Percentiles rank a stretch among this genome's conserved stretches.
Evolutionary conservation across 2,888 invertebrate species (phyloP).

Genomic region (Kryphioiulus occultus): DNA sequence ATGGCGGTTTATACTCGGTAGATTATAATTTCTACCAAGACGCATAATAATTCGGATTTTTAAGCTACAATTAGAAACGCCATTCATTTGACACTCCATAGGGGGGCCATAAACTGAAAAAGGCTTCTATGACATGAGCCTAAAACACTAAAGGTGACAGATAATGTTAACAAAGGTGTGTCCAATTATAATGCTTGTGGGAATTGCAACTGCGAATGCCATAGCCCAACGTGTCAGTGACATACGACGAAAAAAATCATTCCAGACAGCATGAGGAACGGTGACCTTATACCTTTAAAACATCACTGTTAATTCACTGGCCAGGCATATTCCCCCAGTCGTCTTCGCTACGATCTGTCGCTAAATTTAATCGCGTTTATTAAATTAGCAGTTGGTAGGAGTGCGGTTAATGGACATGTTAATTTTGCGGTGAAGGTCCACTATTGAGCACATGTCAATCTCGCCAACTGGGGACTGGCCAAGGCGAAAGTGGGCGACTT

Average conservation of each 20-base stretch:
- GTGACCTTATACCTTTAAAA: not conserved
- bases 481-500: not conserved
- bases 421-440: conserved; percentile 32
- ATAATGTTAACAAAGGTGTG: not conserved
- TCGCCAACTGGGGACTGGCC: not conserved
- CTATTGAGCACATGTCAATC: conserved; percentile 28
- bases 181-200: not conserved
- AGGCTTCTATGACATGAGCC: too few relatives aligned
- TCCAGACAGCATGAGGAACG: not conserved
- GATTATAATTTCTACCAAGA: too few relatives aligned
- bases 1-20: too few relatives aligned
- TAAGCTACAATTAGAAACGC: too few relatives aligned
- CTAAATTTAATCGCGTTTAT: conserved; percentile 33
- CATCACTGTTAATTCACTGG: not conserved
- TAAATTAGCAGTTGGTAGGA: conserved; percentile 30
- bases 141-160: not conserved
- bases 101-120: too few relatives aligned
- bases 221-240: too few relatives aligned
- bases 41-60: too few relatives aligned
- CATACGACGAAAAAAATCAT: not conserved
- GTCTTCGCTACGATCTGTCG: not conserved
- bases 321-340: not conserved
- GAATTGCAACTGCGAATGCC: not conserved
- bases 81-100: too few relatives aligned
- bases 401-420: conserved; percentile 40